Percentiles rank a stretch among this genome's conserved stretches.
These are phyloP conservation scores for Drosophila tanythrix DNA, from an alignment of 2,888 invertebrate species.

Conservation along the genomic window DNA sequence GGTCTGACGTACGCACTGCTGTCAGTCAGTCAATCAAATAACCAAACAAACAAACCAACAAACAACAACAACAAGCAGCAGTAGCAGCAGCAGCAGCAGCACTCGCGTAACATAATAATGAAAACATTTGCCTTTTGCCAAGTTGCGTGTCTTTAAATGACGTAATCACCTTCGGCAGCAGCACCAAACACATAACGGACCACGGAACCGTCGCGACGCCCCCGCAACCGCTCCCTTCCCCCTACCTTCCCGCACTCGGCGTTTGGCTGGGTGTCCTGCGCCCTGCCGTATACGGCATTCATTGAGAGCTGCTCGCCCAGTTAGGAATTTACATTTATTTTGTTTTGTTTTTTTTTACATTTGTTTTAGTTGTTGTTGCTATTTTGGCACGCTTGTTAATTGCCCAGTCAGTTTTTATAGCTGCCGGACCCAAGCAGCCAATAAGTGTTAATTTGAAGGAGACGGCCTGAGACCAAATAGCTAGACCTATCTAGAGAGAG, in stretches of 20 bases:
- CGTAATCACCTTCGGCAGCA: conserved; percentile 60
- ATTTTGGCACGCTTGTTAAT: conserved; percentile 63
- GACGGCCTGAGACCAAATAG: conserved; percentile 8
- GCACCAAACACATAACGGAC: conserved; percentile 41
- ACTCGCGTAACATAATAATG: conserved; percentile 59
- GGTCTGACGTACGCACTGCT: conserved; percentile 41
- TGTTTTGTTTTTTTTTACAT: conserved; percentile 24
- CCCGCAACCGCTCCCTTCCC: neutral
- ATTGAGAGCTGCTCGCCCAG: conserved; percentile 50
- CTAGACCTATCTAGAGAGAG: neutral
- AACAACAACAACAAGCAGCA: conserved; percentile 27
- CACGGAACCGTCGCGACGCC: conserved; percentile 8
- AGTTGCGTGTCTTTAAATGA: conserved; percentile 77
- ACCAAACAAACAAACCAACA: conserved; percentile 37
- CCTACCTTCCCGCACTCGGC: neutral
- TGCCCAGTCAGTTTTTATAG: conserved; percentile 71
- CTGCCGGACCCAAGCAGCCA: conserved; percentile 38
- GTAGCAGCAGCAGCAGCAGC: conserved; percentile 16
- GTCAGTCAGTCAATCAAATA: conserved; percentile 53
- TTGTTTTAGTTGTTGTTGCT: conserved; percentile 11
- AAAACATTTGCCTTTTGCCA: conserved; percentile 65
- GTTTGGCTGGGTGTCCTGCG: conserved; percentile 14
- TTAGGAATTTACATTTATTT: conserved; percentile 60
- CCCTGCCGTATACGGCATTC: conserved; percentile 19
- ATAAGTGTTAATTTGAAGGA: conserved; percentile 55